phyloP scores from a whole-genome alignment of 2,888 invertebrate species.

The Mythimna lalbum region DNA sequence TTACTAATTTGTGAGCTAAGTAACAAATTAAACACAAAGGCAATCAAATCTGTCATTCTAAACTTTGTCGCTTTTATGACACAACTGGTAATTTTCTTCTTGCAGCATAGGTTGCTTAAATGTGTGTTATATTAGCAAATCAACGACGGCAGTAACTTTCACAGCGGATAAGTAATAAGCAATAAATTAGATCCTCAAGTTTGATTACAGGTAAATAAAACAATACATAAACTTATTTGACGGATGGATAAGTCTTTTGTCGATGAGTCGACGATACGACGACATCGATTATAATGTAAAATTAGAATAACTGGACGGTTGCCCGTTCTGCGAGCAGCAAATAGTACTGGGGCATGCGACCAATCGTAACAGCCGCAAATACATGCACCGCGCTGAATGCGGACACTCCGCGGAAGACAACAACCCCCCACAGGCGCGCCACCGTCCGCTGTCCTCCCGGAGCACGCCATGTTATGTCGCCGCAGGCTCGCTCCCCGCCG shows the following conservation, averaged over 20 bases:
- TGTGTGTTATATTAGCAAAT: slow-evolving; percentile 36
- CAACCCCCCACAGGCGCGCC: slow-evolving; percentile 69
- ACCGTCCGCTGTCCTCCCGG: slow-evolving; percentile 30
- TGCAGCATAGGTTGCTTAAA: slow-evolving; percentile 26
- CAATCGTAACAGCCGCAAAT: slow-evolving; percentile 88
- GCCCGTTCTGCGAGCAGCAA: slow-evolving; percentile 88
- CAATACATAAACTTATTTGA: slow-evolving; percentile 70
- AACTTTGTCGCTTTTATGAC: slow-evolving; percentile 45
- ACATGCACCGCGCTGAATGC: slow-evolving; percentile 82
- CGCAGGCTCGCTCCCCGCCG: slow-evolving; percentile 25
- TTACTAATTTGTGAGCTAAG: slow-evolving; percentile 20
- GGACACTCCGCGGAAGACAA: slow-evolving; percentile 80
- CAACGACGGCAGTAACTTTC: slow-evolving; percentile 12
- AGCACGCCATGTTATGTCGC: slow-evolving; percentile 39
- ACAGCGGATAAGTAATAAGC: slow-evolving; percentile 17
- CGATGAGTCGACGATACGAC: slow-evolving; percentile 85
- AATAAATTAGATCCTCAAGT: slow-evolving; percentile 30
- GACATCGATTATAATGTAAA: slow-evolving; percentile 90
- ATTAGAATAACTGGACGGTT: slow-evolving; percentile 90
- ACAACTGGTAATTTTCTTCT: slow-evolving; percentile 37
- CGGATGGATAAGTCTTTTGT: slow-evolving; percentile 83
- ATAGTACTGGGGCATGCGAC: slow-evolving; percentile 91
- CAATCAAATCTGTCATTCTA: slow-evolving; percentile 32
- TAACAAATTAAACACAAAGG: slow-evolving; percentile 22
- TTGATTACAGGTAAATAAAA: slow-evolving; percentile 16